Conservation (phyloP, 2,797 vertebrate species). For the Pseudomugil gertrudae region DNA sequence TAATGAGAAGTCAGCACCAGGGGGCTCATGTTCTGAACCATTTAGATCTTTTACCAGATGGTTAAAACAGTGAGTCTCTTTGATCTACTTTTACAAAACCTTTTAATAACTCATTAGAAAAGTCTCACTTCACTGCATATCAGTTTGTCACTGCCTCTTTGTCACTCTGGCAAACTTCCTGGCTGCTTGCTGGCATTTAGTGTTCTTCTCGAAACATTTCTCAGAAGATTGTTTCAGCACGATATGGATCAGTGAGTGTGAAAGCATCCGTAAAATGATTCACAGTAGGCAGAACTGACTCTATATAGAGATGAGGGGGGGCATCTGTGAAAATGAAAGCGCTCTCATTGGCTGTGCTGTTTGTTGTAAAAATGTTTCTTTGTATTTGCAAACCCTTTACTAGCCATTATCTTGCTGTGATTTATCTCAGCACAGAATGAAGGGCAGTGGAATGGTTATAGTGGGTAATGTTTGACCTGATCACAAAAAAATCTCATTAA, state of each 20-base stretch:
- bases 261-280: constrained; percentile 53
- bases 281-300: constrained; percentile 48
- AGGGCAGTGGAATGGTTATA: background rate
- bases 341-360: constrained; percentile 16
- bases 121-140: constrained; percentile 31
- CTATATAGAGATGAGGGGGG: constrained; percentile 42
- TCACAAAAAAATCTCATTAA: constrained; percentile 48
- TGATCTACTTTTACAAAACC: constrained; percentile 3
- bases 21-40: background rate
- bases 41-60: background rate
- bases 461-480: constrained; percentile 12
- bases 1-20: background rate
- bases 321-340: constrained; percentile 40
- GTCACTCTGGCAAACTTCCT: constrained; percentile 32
- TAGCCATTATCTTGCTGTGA: constrained; percentile 8
- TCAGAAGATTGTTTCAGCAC: constrained; percentile 44
- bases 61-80: background rate
- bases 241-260: constrained; percentile 55
- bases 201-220: constrained; percentile 44
- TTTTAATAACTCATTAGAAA: constrained; percentile 4
- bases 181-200: constrained; percentile 36
- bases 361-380: constrained; percentile 32
- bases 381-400: constrained; percentile 39
- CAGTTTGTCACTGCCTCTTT: constrained; percentile 34
- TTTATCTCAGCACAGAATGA: constrained; percentile 25